Percentiles rank a stretch among this genome's conserved stretches.
Conservation (phyloP, 1,140 invertebrate species). For the Colletes latitarsis region DNA sequence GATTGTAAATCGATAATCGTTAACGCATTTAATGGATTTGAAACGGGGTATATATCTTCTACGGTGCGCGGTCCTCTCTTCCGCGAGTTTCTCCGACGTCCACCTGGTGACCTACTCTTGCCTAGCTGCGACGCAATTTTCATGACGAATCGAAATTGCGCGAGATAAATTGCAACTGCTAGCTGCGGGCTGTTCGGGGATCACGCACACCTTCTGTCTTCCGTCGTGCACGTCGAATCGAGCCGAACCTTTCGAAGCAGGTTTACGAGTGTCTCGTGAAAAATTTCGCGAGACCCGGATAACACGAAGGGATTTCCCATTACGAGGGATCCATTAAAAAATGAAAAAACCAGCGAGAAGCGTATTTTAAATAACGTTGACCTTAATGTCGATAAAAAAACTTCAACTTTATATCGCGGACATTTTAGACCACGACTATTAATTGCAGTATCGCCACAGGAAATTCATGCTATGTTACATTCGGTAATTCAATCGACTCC, state of each 20-base stretch:
- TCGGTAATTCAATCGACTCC: not conserved
- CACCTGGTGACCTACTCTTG: not conserved
- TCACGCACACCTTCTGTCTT: not conserved
- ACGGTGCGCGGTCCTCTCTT: not conserved
- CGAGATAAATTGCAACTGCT: constrained; percentile 20
- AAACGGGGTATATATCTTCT: not conserved
- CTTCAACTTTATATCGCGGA: too few species aligned
- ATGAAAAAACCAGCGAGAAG: too few species aligned
- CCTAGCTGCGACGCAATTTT: not conserved
- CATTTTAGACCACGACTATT: too few species aligned
- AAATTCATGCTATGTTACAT: not conserved
- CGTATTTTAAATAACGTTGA: too few species aligned
- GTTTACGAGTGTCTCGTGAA: constrained; percentile 5
- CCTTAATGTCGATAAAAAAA: too few species aligned
- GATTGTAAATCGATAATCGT: too few species aligned
- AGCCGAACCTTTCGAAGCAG: not conserved
- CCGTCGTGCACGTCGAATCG: constrained; percentile 6
- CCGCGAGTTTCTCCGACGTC: not conserved
- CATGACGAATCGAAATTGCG: not conserved
- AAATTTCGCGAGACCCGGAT: not conserved
- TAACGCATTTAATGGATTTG: not conserved
- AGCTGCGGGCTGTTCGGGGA: constrained; percentile 1
- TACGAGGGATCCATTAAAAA: not conserved
- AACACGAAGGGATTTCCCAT: not conserved
- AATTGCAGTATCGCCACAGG: not conserved